Conservation (phyloP, 2,888 invertebrate species). For the Gibbula magus region DNA sequence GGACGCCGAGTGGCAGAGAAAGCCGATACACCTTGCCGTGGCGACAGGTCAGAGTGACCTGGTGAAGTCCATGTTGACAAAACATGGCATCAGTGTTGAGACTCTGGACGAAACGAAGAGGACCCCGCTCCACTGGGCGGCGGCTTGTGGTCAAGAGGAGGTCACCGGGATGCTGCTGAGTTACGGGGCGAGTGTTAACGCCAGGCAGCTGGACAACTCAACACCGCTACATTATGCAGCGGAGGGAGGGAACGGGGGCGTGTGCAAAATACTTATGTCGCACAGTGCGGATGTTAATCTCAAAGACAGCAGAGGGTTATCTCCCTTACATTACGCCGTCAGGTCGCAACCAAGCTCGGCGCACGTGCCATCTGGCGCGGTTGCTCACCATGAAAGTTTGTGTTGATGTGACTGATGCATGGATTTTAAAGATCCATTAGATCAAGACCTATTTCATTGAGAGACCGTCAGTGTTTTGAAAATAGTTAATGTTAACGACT, state of each 20-base stretch:
- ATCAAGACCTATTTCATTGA: too few species aligned
- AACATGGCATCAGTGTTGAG: not conserved
- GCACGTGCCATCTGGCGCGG: not conserved
- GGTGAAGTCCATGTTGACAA: not conserved
- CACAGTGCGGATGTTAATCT: not conserved
- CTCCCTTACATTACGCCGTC: slow-evolving; percentile 1
- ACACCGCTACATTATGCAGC: not conserved
- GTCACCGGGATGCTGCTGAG: not conserved
- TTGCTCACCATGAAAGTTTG: not conserved
- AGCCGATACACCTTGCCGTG: not conserved
- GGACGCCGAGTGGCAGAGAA: not conserved
- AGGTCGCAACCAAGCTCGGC: not conserved
- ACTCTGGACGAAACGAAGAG: not conserved
- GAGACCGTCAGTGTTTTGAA: too few species aligned
- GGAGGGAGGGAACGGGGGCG: not conserved
- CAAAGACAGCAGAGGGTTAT: not conserved
- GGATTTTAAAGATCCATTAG: too few species aligned
- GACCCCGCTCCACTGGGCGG: not conserved
- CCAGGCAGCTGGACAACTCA: not conserved
- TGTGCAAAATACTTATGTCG: slow-evolving; percentile 3
- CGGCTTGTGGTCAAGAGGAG: not conserved
- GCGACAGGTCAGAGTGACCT: not conserved
- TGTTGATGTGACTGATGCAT: not conserved
- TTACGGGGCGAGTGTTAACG: not conserved
- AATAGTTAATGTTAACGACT: too few species aligned